phyloP scores from a whole-genome alignment of 2,888 invertebrate genomes.

The Leptopilina drosophilae region DNA sequence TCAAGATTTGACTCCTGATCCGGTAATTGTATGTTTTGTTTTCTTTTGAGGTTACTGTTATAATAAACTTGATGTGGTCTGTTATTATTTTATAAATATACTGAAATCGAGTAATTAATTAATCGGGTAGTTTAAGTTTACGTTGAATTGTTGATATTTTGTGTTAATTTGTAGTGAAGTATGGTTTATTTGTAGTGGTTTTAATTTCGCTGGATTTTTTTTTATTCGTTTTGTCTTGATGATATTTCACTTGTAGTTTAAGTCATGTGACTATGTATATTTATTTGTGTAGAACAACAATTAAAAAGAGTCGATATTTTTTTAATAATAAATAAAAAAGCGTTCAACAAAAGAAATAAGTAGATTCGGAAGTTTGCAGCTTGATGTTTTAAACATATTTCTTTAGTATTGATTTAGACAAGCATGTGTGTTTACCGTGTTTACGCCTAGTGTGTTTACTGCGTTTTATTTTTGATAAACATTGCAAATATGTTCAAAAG shows the following conservation, averaged over 20 bases:
- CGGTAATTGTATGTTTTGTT: conserved; percentile 79
- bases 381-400: conserved; percentile 32
- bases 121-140: background rate
- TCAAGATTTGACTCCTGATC: conserved; percentile 80
- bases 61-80: conserved; percentile 3
- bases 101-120: background rate
- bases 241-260: background rate
- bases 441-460: background rate
- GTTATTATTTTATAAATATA: background rate
- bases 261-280: conserved; percentile 4
- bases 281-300: background rate
- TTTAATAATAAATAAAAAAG: conserved; percentile 14
- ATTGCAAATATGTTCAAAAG: too few species aligned
- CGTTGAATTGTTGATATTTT: background rate
- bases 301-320: conserved; percentile 19
- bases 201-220: background rate
- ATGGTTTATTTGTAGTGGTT: background rate
- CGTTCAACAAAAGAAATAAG: background rate
- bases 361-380: background rate
- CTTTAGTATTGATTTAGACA: conserved; percentile 19
- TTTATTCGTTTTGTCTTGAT: conserved; percentile 10
- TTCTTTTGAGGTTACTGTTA: conserved; percentile 24
- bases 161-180: background rate
- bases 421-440: background rate
- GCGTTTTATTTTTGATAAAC: background rate